Evolutionary conservation across 2,113 vertebrate genomes (phyloP).

Genomic region (Rhinopomastus cyanomelas): DNA sequence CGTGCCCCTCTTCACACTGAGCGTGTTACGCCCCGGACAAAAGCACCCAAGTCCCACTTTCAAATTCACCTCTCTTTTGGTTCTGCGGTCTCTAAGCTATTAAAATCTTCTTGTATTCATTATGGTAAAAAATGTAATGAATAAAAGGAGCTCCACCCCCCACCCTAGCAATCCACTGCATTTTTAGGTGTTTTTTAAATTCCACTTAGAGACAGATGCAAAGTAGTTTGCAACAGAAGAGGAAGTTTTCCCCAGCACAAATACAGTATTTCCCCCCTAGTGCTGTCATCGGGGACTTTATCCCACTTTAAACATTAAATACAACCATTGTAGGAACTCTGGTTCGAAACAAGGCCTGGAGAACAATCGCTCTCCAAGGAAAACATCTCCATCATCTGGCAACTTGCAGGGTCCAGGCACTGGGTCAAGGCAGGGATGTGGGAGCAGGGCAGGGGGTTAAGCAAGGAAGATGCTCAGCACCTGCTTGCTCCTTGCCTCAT

Average conservation of each 20-base stretch:
- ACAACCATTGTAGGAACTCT: not conserved
- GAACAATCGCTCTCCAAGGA: not conserved
- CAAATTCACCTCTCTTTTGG: slow-evolving; percentile 40
- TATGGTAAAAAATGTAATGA: not conserved
- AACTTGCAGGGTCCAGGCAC: not conserved
- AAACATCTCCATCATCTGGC: slow-evolving; percentile 54
- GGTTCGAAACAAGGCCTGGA: not conserved
- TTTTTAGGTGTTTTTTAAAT: not conserved
- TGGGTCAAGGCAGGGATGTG: slow-evolving; percentile 32
- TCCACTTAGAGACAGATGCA: not conserved
- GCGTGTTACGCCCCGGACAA: slow-evolving; percentile 37
- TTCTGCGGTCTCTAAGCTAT: slow-evolving; percentile 10
- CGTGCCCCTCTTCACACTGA: slow-evolving; percentile 3
- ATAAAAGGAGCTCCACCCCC: too few species aligned
- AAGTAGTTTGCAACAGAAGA: not conserved
- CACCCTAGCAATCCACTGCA: not conserved
- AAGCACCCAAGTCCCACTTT: slow-evolving; percentile 2
- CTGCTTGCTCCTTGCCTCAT: slow-evolving; percentile 37
- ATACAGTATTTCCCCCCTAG: not conserved
- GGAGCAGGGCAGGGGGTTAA: slow-evolving; percentile 57
- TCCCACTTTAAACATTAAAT: slow-evolving; percentile 2
- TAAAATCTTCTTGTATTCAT: slow-evolving; percentile 7
- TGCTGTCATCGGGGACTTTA: not conserved
- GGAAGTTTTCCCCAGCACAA: not conserved
- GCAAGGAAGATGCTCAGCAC: slow-evolving; percentile 55